Conservation (phyloP, 30 jellyfish, hydroid and myxozoan species). For the Hydra vulgaris region DNA sequence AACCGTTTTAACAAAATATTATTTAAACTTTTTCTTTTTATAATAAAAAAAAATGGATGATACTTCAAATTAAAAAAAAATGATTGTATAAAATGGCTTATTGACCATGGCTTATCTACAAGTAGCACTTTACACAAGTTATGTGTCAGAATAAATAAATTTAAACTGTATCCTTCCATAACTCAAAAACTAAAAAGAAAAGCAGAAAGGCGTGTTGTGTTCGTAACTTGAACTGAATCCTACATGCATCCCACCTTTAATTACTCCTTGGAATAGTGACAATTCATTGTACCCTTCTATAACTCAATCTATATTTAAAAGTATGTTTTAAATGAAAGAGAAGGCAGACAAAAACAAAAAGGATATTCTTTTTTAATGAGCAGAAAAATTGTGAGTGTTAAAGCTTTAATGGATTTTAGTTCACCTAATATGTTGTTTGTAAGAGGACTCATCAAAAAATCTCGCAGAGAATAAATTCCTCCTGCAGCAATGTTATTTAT, state of each 20-base stretch:
- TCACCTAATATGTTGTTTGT: neutral
- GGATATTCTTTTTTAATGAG: conserved; percentile 6
- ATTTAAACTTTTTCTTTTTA: neutral
- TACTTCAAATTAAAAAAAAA: neutral
- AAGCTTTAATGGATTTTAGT: neutral
- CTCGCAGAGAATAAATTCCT: conserved; percentile 1
- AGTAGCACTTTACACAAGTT: conserved; percentile 1
- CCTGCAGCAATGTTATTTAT: conserved; percentile 14
- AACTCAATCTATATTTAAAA: conserved; percentile 1
- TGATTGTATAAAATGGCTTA: conserved; percentile 10
- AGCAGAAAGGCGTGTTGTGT: neutral
- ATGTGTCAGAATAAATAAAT: neutral
- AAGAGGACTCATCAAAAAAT: conserved; percentile 6
- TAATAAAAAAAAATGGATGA: neutral
- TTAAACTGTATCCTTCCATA: conserved; percentile 6
- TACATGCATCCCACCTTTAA: neutral
- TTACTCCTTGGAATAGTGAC: neutral
- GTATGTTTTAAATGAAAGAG: conserved; percentile 3
- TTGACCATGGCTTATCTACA: conserved; percentile 18
- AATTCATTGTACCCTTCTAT: neutral
- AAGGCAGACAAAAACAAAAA: conserved; percentile 31
- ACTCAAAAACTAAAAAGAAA: conserved; percentile 6
- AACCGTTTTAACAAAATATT: neutral
- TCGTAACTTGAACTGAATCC: neutral
- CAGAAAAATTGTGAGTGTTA: conserved; percentile 24